Evolutionary conservation across 2,888 invertebrate genomes (phyloP).

Genomic region (Tachystola acroxantha): DNA sequence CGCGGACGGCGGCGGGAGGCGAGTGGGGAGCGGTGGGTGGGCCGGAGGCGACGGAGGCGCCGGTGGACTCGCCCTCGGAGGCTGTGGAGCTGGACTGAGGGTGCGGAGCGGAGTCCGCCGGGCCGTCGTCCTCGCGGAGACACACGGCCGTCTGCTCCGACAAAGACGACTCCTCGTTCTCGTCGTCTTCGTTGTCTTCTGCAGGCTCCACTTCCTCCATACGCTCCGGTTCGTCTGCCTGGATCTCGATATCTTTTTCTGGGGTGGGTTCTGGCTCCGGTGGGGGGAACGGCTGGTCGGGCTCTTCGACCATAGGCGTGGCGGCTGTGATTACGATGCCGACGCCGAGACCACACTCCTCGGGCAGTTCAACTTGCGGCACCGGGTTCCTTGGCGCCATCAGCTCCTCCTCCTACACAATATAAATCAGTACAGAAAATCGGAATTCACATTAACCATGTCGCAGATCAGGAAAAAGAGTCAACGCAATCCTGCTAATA

Average conservation of each 20-base stretch:
- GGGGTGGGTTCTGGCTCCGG: constrained; percentile 36
- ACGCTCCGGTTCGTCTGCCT: constrained; percentile 18
- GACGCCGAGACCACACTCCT: constrained; percentile 85
- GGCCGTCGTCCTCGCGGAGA: constrained; percentile 68
- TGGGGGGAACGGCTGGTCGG: constrained; percentile 88
- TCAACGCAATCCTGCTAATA: too few relatives aligned
- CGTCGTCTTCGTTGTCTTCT: constrained; percentile 37
- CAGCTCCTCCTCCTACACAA: constrained; percentile 26
- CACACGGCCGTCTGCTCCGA: constrained; percentile 71
- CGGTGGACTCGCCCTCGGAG: constrained; percentile 81
- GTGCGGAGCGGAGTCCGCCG: constrained; percentile 76
- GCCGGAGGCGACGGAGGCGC: constrained; percentile 77
- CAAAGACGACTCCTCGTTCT: constrained; percentile 67
- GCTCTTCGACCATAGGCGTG: constrained; percentile 93
- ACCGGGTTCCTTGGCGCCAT: constrained; percentile 35
- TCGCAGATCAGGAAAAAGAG: too few relatives aligned
- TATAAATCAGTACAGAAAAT: too few relatives aligned
- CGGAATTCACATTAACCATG: too few relatives aligned
- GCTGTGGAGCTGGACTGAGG: constrained; percentile 82
- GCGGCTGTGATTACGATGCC: constrained; percentile 96
- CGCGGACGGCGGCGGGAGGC: constrained; percentile 84
- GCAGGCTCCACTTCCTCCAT: constrained; percentile 20
- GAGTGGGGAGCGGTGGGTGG: constrained; percentile 74
- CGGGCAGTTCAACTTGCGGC: constrained; percentile 51
- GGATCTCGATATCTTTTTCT: constrained; percentile 15